These are phyloP conservation scores for Bombylius major DNA, from an alignment of 2,888 invertebrate genomes.

Conservation along the genomic window DNA sequence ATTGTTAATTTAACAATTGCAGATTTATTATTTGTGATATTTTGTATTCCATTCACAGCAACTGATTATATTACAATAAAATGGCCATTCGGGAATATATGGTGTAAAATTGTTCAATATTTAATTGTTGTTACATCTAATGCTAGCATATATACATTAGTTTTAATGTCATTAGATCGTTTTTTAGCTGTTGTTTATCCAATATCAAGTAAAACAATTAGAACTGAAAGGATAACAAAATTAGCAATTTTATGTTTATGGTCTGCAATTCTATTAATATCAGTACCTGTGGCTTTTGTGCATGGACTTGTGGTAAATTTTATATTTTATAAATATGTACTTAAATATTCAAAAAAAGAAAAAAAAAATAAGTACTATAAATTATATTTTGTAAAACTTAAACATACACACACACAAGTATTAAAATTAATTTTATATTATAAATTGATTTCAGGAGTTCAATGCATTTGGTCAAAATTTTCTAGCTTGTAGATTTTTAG, in stretches of 20 bases:
- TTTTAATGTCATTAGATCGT: slow-evolving; percentile 82
- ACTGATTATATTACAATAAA: slow-evolving; percentile 69
- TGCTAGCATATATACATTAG: slow-evolving; percentile 83
- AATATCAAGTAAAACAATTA: slow-evolving; percentile 67
- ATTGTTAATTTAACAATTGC: slow-evolving; percentile 83
- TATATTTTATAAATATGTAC: not conserved
- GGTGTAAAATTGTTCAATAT: slow-evolving; percentile 85
- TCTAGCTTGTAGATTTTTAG: slow-evolving; percentile 42
- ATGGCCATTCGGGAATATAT: slow-evolving; percentile 81
- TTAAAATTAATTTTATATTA: no score
- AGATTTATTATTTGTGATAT: slow-evolving; percentile 78
- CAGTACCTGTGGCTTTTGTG: slow-evolving; percentile 57
- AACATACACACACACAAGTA: no score
- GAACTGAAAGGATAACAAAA: slow-evolving; percentile 68
- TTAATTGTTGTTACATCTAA: slow-evolving; percentile 82
- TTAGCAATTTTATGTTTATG: slow-evolving; percentile 64
- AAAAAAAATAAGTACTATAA: no score
- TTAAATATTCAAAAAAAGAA: not conserved
- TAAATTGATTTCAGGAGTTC: slow-evolving; percentile 25
- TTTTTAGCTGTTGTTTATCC: slow-evolving; percentile 90
- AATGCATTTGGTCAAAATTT: not conserved
- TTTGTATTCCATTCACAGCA: slow-evolving; percentile 89
- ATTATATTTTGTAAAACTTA: no score
- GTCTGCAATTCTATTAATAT: slow-evolving; percentile 60
- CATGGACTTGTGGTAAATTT: slow-evolving; percentile 52